These are phyloP conservation scores for Nemopilema nomurai DNA, from an alignment of 30 jellyfish, hydroid and myxozoan species.

Conservation along the genomic window DNA sequence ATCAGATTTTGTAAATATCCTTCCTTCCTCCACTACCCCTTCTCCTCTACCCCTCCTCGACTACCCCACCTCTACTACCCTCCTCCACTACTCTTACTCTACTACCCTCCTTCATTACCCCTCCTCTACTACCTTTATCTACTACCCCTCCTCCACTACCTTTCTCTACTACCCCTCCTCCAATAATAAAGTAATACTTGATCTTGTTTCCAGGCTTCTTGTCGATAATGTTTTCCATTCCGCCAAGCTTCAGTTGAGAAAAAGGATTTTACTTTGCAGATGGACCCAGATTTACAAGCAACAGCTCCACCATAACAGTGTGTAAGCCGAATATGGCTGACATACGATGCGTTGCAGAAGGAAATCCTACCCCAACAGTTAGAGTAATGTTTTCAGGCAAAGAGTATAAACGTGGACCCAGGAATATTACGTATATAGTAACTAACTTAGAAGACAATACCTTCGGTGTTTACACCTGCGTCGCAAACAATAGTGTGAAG, in stretches of 20 bases:
- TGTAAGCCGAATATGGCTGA: not conserved
- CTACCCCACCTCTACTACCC: too few relatives aligned
- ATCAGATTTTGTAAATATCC: too few relatives aligned
- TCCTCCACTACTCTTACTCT: too few relatives aligned
- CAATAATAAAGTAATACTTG: too few relatives aligned
- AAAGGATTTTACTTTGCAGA: not conserved
- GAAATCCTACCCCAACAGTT: slow-evolving; percentile 10
- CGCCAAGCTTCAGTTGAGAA: not conserved
- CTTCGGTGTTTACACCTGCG: slow-evolving; percentile 10
- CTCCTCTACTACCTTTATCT: too few relatives aligned
- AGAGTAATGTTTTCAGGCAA: not conserved
- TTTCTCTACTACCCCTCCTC: too few relatives aligned
- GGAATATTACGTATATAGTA: not conserved
- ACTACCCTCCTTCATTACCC: too few relatives aligned
- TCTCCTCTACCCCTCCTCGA: too few relatives aligned
- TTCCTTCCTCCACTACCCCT: too few relatives aligned
- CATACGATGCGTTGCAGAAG: not conserved
- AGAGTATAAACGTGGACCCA: not conserved
- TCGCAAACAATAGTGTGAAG: not conserved
- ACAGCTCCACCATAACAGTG: not conserved
- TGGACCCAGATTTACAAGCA: slow-evolving; percentile 1
- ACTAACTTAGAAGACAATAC: slow-evolving; percentile 5
- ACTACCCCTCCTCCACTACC: too few relatives aligned
- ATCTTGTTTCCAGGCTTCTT: too few relatives aligned
- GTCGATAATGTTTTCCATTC: too few relatives aligned